Conservation (phyloP, 2,797 vertebrate genomes). For the Pangasius djambal region DNA sequence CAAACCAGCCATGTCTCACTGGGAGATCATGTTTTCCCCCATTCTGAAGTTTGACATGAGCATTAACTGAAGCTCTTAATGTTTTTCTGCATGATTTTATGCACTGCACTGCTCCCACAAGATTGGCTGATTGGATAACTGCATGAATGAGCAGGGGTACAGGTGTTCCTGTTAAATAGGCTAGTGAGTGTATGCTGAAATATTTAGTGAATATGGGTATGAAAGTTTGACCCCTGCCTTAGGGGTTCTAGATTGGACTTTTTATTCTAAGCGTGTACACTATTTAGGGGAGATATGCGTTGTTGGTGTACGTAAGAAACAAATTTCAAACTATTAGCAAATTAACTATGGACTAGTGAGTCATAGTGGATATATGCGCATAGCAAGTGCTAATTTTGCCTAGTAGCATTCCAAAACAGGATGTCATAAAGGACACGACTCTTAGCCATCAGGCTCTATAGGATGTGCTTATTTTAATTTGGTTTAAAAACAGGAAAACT, state of each 20-base stretch:
- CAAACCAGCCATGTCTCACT: neutral
- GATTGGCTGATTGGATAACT: neutral
- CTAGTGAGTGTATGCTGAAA: neutral
- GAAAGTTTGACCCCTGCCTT: neutral
- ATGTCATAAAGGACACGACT: neutral
- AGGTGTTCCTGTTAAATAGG: neutral
- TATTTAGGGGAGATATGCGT: neutral
- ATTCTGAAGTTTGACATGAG: neutral
- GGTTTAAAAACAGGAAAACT: constrained; percentile 5
- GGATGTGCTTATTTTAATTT: constrained; percentile 18
- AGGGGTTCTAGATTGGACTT: neutral
- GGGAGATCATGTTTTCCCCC: neutral
- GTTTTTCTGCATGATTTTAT: neutral
- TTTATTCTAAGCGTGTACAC: neutral
- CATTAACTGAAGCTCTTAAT: neutral
- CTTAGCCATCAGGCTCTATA: neutral
- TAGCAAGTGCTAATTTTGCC: neutral
- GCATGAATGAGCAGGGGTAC: neutral
- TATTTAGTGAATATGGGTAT: neutral
- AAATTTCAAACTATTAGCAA: neutral
- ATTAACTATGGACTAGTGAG: neutral
- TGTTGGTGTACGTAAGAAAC: neutral
- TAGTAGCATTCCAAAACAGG: neutral
- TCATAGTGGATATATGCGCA: neutral
- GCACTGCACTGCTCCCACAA: no score